Evolutionary conservation across 2,888 invertebrate genomes (phyloP).

Genomic region (Apodemia zela): DNA sequence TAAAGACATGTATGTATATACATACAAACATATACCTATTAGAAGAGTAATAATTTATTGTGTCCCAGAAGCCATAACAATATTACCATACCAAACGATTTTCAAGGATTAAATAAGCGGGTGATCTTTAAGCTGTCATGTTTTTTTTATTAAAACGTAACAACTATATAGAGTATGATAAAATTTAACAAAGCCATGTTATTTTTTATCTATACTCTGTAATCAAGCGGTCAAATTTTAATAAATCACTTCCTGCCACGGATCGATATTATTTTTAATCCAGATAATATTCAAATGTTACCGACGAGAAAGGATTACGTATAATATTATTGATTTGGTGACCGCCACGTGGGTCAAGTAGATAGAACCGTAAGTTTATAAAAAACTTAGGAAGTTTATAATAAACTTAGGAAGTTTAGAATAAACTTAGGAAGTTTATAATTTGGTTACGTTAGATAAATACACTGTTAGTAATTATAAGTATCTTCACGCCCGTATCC

Average conservation of each 20-base stretch:
- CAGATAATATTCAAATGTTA: slow-evolving; percentile 32
- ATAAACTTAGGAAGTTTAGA: too few relatives aligned
- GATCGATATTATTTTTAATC: slow-evolving; percentile 50
- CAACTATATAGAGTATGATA: slow-evolving; percentile 29
- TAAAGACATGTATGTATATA: too few relatives aligned
- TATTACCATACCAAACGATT: background rate
- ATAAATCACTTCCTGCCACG: slow-evolving; percentile 64
- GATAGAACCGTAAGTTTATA: background rate
- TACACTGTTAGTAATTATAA: too few relatives aligned
- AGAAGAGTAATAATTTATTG: too few relatives aligned
- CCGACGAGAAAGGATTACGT: slow-evolving; percentile 12
- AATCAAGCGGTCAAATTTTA: slow-evolving; percentile 56
- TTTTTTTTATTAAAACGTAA: slow-evolving; percentile 13
- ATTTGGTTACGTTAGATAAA: too few relatives aligned
- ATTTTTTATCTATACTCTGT: slow-evolving; percentile 51
- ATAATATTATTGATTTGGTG: background rate
- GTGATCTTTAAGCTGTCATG: slow-evolving; percentile 6
- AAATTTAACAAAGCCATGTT: slow-evolving; percentile 45
- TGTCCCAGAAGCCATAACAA: background rate
- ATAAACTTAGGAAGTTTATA: too few relatives aligned
- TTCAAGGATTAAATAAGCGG: background rate
- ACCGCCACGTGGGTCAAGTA: background rate
- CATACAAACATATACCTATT: too few relatives aligned
- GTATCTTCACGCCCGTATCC: too few relatives aligned
- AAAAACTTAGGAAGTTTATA: too few relatives aligned